These are phyloP conservation scores for Burhinus oedicnemus DNA, from an alignment of 2,113 vertebrate genomes.

Conservation along the genomic window DNA sequence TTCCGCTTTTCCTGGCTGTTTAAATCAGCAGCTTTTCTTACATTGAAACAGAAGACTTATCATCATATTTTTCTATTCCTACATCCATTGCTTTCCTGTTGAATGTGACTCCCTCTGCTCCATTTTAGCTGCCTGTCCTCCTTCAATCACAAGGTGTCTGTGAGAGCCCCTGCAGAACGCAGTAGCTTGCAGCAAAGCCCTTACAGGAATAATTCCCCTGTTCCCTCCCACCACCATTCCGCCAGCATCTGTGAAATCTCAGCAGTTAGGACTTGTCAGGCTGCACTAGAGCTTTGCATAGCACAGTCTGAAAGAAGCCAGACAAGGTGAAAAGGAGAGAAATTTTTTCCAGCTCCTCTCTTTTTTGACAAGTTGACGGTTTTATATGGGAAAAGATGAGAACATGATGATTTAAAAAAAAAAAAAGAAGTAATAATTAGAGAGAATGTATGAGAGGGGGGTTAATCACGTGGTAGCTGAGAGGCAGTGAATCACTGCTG, in stretches of 20 bases:
- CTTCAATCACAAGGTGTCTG: neutral
- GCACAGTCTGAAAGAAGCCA: conserved; percentile 48
- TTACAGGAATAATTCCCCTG: neutral
- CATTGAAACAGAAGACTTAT: neutral
- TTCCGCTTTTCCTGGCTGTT: neutral
- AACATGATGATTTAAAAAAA: neutral
- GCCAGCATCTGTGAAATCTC: conserved; percentile 46
- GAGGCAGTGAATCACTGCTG: conserved; percentile 16
- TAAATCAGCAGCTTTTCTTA: neutral
- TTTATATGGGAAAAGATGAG: conserved; percentile 22
- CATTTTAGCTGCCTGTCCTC: neutral
- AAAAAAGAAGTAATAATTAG: neutral
- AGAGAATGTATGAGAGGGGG: neutral
- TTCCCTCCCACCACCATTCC: neutral
- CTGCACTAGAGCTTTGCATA: neutral
- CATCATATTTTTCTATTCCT: neutral
- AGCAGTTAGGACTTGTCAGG: conserved; percentile 28
- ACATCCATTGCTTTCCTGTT: neutral
- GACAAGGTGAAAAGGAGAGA: neutral
- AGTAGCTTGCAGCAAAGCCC: neutral
- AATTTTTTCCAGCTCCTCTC: conserved; percentile 19
- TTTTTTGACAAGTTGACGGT: conserved; percentile 31
- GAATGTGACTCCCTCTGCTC: neutral
- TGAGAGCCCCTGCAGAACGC: neutral
- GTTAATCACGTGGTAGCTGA: neutral